Evolutionary conservation across 2,797 vertebrate genomes (phyloP).

Genomic region (Mus spretus): DNA sequence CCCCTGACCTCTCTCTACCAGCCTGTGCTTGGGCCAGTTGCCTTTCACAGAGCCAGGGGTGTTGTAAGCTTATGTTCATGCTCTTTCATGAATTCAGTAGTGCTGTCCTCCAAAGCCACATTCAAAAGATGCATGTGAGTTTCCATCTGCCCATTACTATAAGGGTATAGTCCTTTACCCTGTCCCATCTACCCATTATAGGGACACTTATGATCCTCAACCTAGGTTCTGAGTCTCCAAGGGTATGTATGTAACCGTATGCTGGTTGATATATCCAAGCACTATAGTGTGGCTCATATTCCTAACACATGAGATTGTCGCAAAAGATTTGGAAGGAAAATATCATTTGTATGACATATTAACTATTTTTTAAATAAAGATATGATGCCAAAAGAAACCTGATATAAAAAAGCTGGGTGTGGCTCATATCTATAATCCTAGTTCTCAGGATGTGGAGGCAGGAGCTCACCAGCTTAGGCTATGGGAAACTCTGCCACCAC

Average conservation of each 20-base stretch:
- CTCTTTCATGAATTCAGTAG: not conserved
- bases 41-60: not conserved
- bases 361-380: slow-evolving; percentile 50
- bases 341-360: not conserved
- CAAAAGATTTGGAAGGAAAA: slow-evolving; percentile 49
- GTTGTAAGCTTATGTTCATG: not conserved
- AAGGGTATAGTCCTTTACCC: not conserved
- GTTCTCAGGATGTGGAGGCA: not conserved
- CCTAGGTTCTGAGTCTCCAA: not conserved
- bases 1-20: not conserved
- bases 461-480: not conserved
- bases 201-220: not conserved
- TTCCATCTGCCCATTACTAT: not conserved
- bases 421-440: not conserved
- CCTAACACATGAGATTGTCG: slow-evolving; percentile 28
- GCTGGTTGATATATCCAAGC: not conserved
- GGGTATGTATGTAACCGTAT: not conserved
- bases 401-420: not conserved
- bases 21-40: not conserved
- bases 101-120: slow-evolving; percentile 23
- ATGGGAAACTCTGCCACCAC: not conserved
- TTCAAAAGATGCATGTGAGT: not conserved
- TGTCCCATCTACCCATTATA: not conserved
- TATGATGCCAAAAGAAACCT: not conserved
- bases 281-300: not conserved